Conservation (phyloP, 1,140 invertebrate genomes). For the Saccostrea echinata region DNA sequence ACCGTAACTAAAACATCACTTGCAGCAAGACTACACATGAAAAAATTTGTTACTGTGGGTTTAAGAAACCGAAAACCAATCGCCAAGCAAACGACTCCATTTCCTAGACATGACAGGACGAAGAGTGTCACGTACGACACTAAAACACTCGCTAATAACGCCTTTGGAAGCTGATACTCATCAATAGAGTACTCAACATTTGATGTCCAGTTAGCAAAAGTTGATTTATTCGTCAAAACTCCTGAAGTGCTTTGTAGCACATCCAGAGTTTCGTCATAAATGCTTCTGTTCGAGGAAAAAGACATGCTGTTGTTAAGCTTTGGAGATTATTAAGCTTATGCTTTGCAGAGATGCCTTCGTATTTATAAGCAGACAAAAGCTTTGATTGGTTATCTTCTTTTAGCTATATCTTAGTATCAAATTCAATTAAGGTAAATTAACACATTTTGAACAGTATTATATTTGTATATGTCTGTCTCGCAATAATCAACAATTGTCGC, state of each 20-base stretch:
- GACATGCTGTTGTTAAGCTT: background rate
- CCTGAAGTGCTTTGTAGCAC: background rate
- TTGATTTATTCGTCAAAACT: background rate
- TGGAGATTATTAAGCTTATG: background rate
- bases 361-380: background rate
- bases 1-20: conserved; percentile 84
- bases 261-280: background rate
- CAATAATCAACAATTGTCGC: no score
- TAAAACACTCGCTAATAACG: background rate
- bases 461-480: no score
- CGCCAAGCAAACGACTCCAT: conserved; percentile 92
- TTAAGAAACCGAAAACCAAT: conserved; percentile 91
- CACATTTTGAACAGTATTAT: no score
- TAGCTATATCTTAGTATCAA: background rate
- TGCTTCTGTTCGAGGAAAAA: background rate
- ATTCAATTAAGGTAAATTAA: background rate
- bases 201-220: background rate
- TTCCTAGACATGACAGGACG: conserved; percentile 85
- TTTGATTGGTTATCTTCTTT: background rate
- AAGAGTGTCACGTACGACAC: conserved; percentile 24
- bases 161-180: background rate
- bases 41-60: conserved; percentile 96
- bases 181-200: background rate
- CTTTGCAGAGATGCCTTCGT: background rate
- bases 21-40: conserved; percentile 95